Evolutionary conservation across 1,140 invertebrate genomes (phyloP).

Genomic region (Hypsibius dujardini): DNA sequence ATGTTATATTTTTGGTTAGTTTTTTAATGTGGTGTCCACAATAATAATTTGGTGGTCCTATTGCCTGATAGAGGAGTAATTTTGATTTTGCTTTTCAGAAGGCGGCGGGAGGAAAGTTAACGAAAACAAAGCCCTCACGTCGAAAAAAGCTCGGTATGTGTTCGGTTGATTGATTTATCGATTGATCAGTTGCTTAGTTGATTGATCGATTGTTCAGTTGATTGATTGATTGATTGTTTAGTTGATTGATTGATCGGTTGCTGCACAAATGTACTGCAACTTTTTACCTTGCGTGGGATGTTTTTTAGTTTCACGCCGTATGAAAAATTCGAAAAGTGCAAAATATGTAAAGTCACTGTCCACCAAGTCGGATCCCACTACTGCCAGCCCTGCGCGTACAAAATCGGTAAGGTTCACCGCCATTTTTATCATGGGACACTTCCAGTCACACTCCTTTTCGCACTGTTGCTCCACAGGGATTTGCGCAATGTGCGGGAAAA

Average conservation of each 20-base stretch:
- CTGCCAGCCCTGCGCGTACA: conserved; percentile 54
- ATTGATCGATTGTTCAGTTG: conserved; percentile 1
- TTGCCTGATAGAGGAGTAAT: no score
- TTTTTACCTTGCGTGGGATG: no score
- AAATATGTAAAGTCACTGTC: conserved; percentile 51
- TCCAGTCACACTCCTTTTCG: neutral
- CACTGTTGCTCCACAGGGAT: conserved; percentile 42
- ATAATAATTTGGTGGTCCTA: no score
- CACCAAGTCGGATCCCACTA: conserved; percentile 82
- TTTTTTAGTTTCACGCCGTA: conserved; percentile 41
- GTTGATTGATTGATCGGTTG: neutral
- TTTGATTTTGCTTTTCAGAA: neutral
- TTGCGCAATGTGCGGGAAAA: conserved; percentile 96
- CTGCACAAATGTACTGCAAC: conserved; percentile 46
- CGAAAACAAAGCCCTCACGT: conserved; percentile 79
- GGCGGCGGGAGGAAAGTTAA: conserved; percentile 50
- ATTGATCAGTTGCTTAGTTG: neutral
- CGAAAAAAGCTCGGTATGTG: conserved; percentile 42
- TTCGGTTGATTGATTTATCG: conserved; percentile 10
- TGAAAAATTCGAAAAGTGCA: conserved; percentile 60
- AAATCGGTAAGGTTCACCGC: conserved; percentile 30
- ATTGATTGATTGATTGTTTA: conserved; percentile 8
- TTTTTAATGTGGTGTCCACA: no score
- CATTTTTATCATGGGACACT: neutral
- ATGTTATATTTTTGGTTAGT: no score